Evolutionary conservation across 2,113 vertebrate species (phyloP).

Genomic region (Desmodus rotundus): DNA sequence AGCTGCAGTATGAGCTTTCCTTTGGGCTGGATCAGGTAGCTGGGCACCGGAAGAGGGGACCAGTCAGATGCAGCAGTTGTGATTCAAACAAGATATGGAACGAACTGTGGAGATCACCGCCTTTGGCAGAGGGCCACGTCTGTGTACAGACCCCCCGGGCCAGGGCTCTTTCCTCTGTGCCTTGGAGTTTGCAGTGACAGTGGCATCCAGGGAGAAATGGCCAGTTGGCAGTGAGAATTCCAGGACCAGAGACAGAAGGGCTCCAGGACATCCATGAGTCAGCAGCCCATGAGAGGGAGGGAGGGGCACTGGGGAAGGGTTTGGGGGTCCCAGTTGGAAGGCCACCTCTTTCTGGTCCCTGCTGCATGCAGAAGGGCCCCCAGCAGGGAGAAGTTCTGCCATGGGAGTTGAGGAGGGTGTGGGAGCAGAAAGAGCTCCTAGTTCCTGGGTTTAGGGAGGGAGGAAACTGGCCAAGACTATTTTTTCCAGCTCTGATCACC

Average conservation of each 20-base stretch:
- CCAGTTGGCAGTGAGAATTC: neutral
- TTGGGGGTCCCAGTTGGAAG: neutral
- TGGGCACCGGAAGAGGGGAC: neutral
- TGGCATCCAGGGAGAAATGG: neutral
- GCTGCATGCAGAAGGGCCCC: neutral
- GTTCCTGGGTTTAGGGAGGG: neutral
- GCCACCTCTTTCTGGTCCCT: neutral
- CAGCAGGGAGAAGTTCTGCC: neutral
- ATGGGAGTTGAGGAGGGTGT: accelerated
- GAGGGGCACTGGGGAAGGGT: accelerated
- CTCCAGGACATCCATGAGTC: neutral
- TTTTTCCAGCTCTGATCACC: too few relatives aligned
- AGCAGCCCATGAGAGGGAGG: neutral
- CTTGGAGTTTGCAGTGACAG: neutral
- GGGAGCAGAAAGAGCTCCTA: neutral
- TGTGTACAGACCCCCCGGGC: neutral
- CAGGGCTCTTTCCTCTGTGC: neutral
- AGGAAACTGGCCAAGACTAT: neutral
- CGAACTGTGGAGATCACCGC: neutral
- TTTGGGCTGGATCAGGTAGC: neutral
- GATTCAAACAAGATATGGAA: neutral
- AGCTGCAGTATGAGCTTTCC: neutral
- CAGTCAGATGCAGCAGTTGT: neutral
- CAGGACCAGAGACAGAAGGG: neutral
- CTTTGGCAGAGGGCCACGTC: neutral